phyloP scores from a whole-genome alignment of 1,140 invertebrate species.

The Drosophila nannoptera region DNA sequence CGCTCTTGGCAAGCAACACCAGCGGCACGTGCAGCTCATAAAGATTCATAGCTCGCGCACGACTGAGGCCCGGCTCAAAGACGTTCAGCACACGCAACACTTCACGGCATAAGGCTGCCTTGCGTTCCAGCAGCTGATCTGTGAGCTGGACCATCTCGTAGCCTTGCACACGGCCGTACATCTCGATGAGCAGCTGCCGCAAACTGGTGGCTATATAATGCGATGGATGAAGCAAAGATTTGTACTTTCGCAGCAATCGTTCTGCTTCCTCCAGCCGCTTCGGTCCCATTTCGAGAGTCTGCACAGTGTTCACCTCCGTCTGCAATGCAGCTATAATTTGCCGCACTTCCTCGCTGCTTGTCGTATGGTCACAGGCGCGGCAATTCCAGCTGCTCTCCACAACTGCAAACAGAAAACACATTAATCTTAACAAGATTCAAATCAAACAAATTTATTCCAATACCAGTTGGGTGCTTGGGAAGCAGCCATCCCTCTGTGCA shows the following conservation, averaged over 20 bases:
- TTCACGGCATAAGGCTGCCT: conserved; percentile 85
- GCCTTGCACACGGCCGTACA: conserved; percentile 87
- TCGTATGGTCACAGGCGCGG: conserved; percentile 84
- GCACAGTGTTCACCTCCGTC: conserved; percentile 80
- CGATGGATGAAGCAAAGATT: conserved; percentile 84
- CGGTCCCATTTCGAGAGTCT: conserved; percentile 78
- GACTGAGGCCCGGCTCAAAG: conserved; percentile 86
- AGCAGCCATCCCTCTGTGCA: conserved; percentile 86
- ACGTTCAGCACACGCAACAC: conserved; percentile 85
- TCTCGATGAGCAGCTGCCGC: conserved; percentile 84
- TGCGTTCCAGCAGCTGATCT: conserved; percentile 86
- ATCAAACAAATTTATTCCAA: neutral
- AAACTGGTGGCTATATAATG: conserved; percentile 84
- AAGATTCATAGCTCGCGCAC: conserved; percentile 87
- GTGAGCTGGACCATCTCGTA: conserved; percentile 86
- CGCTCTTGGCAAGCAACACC: conserved; percentile 84
- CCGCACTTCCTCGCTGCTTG: conserved; percentile 81
- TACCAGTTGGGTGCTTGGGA: conserved; percentile 84
- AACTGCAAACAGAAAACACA: conserved; percentile 52
- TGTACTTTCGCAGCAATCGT: conserved; percentile 82
- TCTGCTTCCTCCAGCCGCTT: conserved; percentile 79
- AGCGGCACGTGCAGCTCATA: conserved; percentile 89
- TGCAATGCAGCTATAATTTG: conserved; percentile 83
- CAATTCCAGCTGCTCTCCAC: conserved; percentile 86
- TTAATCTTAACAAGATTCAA: neutral